Evolutionary conservation across 2,113 vertebrate species (phyloP), one percentile per base, ranked within the genome.

Genomic region (Aphelocoma coerulescens): DNA sequence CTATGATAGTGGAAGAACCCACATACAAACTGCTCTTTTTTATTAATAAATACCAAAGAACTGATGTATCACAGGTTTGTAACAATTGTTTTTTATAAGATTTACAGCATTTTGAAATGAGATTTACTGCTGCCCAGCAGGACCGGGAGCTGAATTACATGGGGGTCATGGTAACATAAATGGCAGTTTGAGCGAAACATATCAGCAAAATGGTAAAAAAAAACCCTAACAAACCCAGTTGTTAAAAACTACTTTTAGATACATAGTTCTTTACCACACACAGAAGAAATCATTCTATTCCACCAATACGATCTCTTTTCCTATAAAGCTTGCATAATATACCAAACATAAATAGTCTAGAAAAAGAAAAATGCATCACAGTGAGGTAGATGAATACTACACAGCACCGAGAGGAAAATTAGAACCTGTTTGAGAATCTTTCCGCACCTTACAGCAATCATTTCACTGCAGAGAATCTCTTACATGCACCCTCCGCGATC

Each of bases 281-380:
- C 5, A 66, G 16, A 88, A 85, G 20, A 69, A 68, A 61, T 48
- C 20, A 11, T 55, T 32, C 61, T 57, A 30, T 24, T 59, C 7
- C 24, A 75, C 35, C 0, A 0, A 71, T 9, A 35, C 0, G 0
- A 12, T 35, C 35, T 48, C 52, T 54, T 67, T 44, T 43, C 10
- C 61, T 65, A 49, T 16, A 79, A 58, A 80, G 52, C 85, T 57
- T 89, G 68, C 37, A 58, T 41, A 80, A 67, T n/a, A 55, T 7
- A 57, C 8, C n/a, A 30, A 44, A 71, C 48, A 79, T 13, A 76
- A 77, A 67, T 7, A 84, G 65, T 30, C 86, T 89, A 66, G 54
- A 80, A 91, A 77, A 49, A 79, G n/a, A 54, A 71, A 94, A 84
- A 79, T 19, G 11, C 68, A 46, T 6, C 3, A 35, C 71, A 73